Evolutionary conservation across 2,113 vertebrate genomes (phyloP).

Genomic region (Xiphophorus maculatus): DNA sequence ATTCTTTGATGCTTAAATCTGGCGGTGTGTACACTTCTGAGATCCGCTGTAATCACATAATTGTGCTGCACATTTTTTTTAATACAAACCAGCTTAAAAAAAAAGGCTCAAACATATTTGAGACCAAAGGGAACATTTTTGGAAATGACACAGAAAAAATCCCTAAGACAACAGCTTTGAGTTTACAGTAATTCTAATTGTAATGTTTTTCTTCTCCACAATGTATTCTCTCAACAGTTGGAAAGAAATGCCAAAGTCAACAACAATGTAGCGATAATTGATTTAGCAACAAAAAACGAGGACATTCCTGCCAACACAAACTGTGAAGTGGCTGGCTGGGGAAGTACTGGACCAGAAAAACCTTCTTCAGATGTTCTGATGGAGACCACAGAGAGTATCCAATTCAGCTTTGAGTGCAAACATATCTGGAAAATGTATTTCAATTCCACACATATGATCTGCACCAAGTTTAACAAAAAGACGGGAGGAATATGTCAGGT

Average conservation of each 20-base stretch:
- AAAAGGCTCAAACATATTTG: background rate
- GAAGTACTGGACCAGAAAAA: background rate
- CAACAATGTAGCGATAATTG: slow-evolving; percentile 33
- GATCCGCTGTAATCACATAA: background rate
- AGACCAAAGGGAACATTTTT: background rate
- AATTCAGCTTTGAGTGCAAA: slow-evolving; percentile 38
- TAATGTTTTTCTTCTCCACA: background rate
- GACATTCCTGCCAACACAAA: slow-evolving; percentile 11
- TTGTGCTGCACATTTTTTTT: background rate
- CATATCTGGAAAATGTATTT: slow-evolving; percentile 9
- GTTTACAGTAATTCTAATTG: background rate
- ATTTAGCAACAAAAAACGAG: slow-evolving; percentile 40
- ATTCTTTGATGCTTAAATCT: background rate
- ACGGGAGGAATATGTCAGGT: slow-evolving; percentile 66
- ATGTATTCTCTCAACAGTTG: slow-evolving; percentile 53
- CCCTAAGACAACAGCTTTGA: background rate
- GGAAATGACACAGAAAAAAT: too few relatives aligned
- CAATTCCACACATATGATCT: slow-evolving; percentile 47
- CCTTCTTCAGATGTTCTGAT: slow-evolving; percentile 30
- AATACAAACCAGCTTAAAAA: too few relatives aligned
- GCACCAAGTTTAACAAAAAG: slow-evolving; percentile 51
- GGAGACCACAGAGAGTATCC: slow-evolving; percentile 43
- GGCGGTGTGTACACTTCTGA: background rate
- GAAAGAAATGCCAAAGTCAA: slow-evolving; percentile 49
- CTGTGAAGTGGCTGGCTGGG: slow-evolving; percentile 71